phyloP scores from a whole-genome alignment of 2,888 invertebrate species.

The Morpho deidamia region DNA sequence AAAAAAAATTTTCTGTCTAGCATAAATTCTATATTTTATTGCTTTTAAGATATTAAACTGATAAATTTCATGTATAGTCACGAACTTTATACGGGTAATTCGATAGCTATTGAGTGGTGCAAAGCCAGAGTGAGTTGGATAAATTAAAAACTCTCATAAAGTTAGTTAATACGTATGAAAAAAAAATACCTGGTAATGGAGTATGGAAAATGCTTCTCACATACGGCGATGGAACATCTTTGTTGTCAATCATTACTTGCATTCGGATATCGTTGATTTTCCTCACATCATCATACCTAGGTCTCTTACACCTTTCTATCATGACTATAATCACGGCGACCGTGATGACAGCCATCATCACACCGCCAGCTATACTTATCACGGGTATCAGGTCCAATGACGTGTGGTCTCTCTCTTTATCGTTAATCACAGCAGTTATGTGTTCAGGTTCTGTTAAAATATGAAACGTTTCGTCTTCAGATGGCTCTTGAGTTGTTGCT shows the following conservation, averaged over 20 bases:
- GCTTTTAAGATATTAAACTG: too few species aligned
- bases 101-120: too few species aligned
- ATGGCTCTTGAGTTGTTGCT: slow-evolving; percentile 50
- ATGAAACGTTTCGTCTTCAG: slow-evolving; percentile 67
- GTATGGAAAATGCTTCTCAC: slow-evolving; percentile 77
- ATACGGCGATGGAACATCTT: slow-evolving; percentile 68
- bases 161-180: too few species aligned
- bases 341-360: slow-evolving; percentile 72
- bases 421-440: slow-evolving; percentile 72
- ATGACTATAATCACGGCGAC: slow-evolving; percentile 71
- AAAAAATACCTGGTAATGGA: slow-evolving; percentile 69
- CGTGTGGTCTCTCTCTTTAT: slow-evolving; percentile 55
- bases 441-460: slow-evolving; percentile 78
- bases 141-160: too few species aligned
- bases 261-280: slow-evolving; percentile 67
- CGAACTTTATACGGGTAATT: too few species aligned
- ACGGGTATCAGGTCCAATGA: slow-evolving; percentile 69
- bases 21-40: too few species aligned
- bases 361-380: slow-evolving; percentile 71
- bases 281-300: slow-evolving; percentile 59
- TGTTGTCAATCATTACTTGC: slow-evolving; percentile 66
- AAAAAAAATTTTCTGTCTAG: too few species aligned
- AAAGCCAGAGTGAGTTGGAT: too few species aligned
- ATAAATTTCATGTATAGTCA: too few species aligned
- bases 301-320: slow-evolving; percentile 62